These are phyloP conservation scores for Dolichallabes microphthalmus DNA, from an alignment of 2,113 vertebrate species.

Conservation along the genomic window DNA sequence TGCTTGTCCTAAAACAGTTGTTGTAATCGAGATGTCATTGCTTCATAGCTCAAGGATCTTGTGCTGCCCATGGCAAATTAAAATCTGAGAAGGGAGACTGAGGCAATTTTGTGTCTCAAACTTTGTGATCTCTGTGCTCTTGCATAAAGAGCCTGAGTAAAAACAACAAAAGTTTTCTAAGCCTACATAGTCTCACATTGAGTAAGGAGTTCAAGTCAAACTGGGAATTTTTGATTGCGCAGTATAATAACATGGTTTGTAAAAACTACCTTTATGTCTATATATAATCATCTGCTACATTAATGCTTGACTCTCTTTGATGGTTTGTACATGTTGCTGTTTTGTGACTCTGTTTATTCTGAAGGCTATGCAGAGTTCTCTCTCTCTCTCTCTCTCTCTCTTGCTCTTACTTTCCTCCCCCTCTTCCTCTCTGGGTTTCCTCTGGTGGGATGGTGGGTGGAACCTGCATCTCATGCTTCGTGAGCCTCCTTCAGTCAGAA, in stretches of 20 bases:
- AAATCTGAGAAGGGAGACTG: conserved; percentile 33
- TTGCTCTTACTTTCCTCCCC: too few relatives aligned
- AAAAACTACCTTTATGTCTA: too few relatives aligned
- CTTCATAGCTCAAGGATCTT: conserved; percentile 30
- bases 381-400: background rate
- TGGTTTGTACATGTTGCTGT: conserved; percentile 19
- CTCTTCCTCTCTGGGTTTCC: conserved; percentile 9
- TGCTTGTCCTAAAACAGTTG: conserved; percentile 43
- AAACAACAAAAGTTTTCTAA: background rate
- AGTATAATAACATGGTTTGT: too few relatives aligned
- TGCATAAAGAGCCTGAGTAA: conserved; percentile 13
- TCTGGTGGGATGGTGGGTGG: conserved; percentile 12
- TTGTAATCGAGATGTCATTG: conserved; percentile 50
- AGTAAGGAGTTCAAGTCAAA: too few relatives aligned
- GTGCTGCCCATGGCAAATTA: conserved; percentile 45
- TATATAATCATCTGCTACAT: too few relatives aligned
- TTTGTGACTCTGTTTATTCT: background rate
- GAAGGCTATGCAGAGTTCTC: conserved; percentile 17
- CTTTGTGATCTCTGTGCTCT: background rate
- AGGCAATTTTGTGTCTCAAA: conserved; percentile 17
- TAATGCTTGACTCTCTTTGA: background rate
- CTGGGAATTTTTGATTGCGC: too few relatives aligned
- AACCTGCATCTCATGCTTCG: conserved; percentile 43
- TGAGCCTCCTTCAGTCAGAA: conserved; percentile 52
- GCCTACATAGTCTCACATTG: background rate